A percentile compares a stretch with the other conserved stretches of the same genome.
Conservation (phyloP, 2,113 vertebrate species). For the Rhea americana region DNA sequence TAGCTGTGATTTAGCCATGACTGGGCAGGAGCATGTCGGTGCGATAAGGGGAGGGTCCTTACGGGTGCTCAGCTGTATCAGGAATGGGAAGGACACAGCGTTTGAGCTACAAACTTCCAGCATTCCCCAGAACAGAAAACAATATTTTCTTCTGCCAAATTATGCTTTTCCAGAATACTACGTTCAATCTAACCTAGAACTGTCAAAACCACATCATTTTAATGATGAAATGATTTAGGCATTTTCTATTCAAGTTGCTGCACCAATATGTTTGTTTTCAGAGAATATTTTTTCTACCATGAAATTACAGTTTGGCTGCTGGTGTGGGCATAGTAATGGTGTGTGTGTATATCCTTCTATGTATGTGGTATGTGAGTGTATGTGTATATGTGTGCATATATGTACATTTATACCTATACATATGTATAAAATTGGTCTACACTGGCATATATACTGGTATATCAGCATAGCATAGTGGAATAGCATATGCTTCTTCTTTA, state of each 20-base stretch:
- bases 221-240: constrained; percentile 4
- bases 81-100: not conserved
- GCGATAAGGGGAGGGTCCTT: not conserved
- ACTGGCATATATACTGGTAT: not conserved
- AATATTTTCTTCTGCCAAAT: not conserved
- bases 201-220: constrained; percentile 28
- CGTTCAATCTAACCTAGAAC: constrained; percentile 37
- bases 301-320: not conserved
- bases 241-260: not conserved
- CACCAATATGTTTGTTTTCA: not conserved
- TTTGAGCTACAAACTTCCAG: not conserved
- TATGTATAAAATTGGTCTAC: not conserved
- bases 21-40: not conserved
- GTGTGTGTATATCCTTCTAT: not conserved
- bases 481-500: not conserved
- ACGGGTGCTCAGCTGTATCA: not conserved
- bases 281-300: not conserved
- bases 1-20: not conserved
- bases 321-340: not conserved
- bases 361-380: not conserved
- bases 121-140: not conserved
- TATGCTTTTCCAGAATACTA: not conserved
- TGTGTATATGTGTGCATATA: not conserved
- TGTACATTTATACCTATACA: not conserved
- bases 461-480: not conserved